Conservation (phyloP, 2,888 invertebrate genomes). For the Drosophila koepferae region DNA sequence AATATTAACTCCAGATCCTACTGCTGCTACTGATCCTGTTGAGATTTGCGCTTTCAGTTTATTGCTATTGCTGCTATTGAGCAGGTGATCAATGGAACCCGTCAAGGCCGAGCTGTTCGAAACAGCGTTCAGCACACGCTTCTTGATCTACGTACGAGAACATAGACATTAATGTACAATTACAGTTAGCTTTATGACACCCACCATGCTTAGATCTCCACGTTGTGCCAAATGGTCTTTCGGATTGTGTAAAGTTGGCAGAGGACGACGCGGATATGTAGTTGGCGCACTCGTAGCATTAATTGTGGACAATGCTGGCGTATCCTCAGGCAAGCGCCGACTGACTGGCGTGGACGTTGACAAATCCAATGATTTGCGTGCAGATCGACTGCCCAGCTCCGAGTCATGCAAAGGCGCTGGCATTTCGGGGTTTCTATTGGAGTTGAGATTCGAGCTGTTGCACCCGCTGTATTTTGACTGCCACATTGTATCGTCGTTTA, state of each 20-base stretch:
- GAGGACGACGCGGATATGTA: conserved; percentile 16
- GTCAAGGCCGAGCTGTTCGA: conserved; percentile 37
- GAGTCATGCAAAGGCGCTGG: conserved; percentile 32
- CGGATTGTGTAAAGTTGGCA: neutral
- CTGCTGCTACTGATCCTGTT: neutral
- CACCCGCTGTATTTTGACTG: neutral
- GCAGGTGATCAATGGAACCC: conserved; percentile 47
- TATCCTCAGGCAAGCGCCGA: conserved; percentile 30
- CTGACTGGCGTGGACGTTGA: conserved; percentile 78
- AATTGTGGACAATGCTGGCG: neutral
- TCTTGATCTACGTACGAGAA: conserved; percentile 77
- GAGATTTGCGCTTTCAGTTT: neutral
- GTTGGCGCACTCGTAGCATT: neutral
- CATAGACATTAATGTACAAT: no score
- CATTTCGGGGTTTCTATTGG: conserved; percentile 45
- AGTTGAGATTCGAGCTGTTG: neutral
- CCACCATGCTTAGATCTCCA: conserved; percentile 78
- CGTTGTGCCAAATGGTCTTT: conserved; percentile 44
- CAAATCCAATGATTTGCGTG: conserved; percentile 66
- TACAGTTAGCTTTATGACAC: neutral
- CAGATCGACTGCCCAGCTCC: neutral
- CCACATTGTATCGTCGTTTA: conserved; percentile 47
- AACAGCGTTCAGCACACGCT: conserved; percentile 83
- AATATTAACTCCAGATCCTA: neutral
- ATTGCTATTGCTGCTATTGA: neutral